Base-by-base conservation (phyloP, 1,140 invertebrate species). In the Procambarus virginalis region DNA sequence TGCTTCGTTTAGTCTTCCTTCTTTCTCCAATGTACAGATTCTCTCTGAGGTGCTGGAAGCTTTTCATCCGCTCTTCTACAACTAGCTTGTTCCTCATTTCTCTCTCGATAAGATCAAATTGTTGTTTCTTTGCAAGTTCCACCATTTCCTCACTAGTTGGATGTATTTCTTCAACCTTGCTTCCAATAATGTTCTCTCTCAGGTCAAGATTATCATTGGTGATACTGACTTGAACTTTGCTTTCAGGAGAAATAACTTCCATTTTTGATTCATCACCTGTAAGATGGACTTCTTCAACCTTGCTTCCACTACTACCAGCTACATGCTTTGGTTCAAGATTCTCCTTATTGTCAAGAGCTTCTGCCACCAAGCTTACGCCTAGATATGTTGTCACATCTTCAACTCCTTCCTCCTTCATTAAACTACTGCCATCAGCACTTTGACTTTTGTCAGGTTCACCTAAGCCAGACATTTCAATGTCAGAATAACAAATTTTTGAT, bases 1-100 rank as follows among this genome's bases (percentile, higher is more conserved):
- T 98, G 93, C 96, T 97, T 34, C 89, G 77, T 22, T 92, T 91
- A 48, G 46, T 92, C 46, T 91, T 88, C 93, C 92, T 96, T 92
- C 96, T 95, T 55, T 97, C 96, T 92, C 96, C 97, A 79, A 96
- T 94, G 95, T 98, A 99, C 51, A 97, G 95, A 94, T 98, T 98
- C 93, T 98, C 97, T 64, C 95, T 95, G 70, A 99, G 95, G 92
- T 96, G 94, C 92, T 97, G 95, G 94, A 97, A 99, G 80, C 96
- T 95, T 91, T 96, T 97, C 76, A 97, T 94, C 92, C 96, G 95
- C 10, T 96, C 96, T 92, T 96, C 95, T 92, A 97, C 95, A 92
- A 96, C 96, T 75, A 5, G 77, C 22, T 73, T 92, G 46, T 91
- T 91, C 60, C 86, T 83, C 20, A 80, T 79, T 68, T 92, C 92